Base-by-base conservation (phyloP, 2,888 invertebrate genomes). In the Ennomos fuscantarius region DNA sequence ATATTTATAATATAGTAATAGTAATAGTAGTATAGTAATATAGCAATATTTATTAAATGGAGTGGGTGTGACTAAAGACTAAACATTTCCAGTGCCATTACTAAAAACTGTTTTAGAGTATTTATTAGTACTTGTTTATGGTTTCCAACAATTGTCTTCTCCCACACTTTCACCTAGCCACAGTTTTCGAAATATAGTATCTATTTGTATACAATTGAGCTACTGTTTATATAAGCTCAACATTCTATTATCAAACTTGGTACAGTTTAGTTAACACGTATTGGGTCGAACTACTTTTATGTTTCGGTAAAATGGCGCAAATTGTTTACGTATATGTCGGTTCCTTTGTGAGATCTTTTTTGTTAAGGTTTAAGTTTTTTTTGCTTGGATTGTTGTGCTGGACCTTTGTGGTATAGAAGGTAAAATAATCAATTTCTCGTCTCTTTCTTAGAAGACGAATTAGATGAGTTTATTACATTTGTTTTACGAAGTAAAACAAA, bases 321-420 rank as follows among this genome's bases (percentile, higher is more conserved):
- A 60, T 57, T 54, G 54, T 62, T 66, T 60, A 46, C 43, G 44
- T 40, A 37, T 42, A 49, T 41, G 13, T 50, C 15, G 33, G 47
- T 36, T 46, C 36, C 40, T 52, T 59, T 60, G 56, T 52, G 60
- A 50, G 31, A 40, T 24, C 49, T 59, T 60, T 61, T 52, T 62
- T 52, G 31, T 43, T n/a, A 33, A n/a, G 41, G 50, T 47, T 59
- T 51, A 37, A 36, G 52, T 48, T 57, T n/a, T 53, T 33, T 40
- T 36, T 8, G 36, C 11, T 35, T 12, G 45, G 34, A 33, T n/a
- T 47, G 51, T 32, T 31, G 24, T 35, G 32, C 47, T 44, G 40
- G 43, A 36, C 44, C 34, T 11, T 47, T 33, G 10, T 31, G 40
- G 36, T 12, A 46, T 45, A 40, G 43, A 43, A 55, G 35, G 49